Evolutionary conservation across 2,888 invertebrate species (phyloP).

Genomic region (Trichogramma evanescens): DNA sequence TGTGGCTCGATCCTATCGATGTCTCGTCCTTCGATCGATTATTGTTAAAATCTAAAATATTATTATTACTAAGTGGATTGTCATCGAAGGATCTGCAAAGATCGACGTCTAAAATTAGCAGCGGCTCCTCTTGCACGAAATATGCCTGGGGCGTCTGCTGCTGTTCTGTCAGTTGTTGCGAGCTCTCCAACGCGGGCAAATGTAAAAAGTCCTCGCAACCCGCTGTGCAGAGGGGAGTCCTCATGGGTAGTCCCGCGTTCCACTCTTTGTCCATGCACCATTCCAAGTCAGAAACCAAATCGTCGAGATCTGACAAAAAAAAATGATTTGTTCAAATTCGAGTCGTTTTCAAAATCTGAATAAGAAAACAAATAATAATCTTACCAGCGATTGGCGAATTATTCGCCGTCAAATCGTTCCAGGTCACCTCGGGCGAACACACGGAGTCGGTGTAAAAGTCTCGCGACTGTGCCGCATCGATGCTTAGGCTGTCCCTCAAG

Average conservation of each 20-base stretch:
- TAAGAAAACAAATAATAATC: neutral
- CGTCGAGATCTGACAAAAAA: slow-evolving; percentile 35
- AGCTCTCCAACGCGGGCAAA: slow-evolving; percentile 36
- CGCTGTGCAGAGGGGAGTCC: slow-evolving; percentile 54
- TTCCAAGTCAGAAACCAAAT: slow-evolving; percentile 40
- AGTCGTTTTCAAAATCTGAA: neutral
- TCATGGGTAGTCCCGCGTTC: slow-evolving; percentile 48
- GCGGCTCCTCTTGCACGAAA: slow-evolving; percentile 35
- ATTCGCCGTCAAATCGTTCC: slow-evolving; percentile 40
- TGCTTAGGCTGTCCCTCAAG: neutral
- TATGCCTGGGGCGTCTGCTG: slow-evolving; percentile 36
- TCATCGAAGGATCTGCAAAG: slow-evolving; percentile 39
- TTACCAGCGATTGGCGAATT: slow-evolving; percentile 33
- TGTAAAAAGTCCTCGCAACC: slow-evolving; percentile 52
- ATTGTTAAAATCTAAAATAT: slow-evolving; percentile 28
- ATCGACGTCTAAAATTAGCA: slow-evolving; percentile 46
- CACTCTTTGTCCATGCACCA: slow-evolving; percentile 45
- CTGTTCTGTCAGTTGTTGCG: slow-evolving; percentile 41
- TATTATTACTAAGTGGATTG: neutral
- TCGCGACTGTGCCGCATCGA: slow-evolving; percentile 6
- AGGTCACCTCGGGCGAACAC: slow-evolving; percentile 35
- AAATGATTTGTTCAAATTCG: neutral
- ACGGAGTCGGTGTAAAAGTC: slow-evolving; percentile 40
- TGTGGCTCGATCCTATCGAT: slow-evolving; percentile 36
- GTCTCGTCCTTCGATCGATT: slow-evolving; percentile 36